Conservation (phyloP, 2,113 vertebrate species). For the Aegotheles bennettii region DNA sequence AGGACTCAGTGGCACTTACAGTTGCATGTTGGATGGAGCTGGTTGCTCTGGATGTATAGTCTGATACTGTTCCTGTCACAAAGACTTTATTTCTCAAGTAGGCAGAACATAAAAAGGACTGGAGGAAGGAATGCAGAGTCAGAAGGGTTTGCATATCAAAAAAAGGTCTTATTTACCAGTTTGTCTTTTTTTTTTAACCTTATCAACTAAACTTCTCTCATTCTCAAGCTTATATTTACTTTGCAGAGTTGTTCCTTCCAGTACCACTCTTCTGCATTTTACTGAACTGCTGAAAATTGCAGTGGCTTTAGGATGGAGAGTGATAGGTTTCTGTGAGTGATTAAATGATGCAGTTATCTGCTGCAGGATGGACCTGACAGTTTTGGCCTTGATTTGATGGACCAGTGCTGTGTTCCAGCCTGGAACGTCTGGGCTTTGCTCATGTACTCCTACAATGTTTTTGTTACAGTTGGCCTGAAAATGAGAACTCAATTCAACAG, state of each 20-base stretch:
- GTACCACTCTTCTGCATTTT: background rate
- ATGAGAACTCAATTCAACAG: constrained; percentile 8
- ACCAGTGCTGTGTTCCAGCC: background rate
- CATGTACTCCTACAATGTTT: background rate
- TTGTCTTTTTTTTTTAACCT: background rate
- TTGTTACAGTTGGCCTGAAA: constrained; percentile 40
- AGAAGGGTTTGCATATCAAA: background rate
- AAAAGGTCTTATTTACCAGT: background rate
- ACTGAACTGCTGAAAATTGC: background rate
- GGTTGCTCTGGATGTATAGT: background rate
- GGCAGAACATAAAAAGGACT: background rate
- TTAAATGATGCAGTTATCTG: background rate
- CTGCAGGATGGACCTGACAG: background rate
- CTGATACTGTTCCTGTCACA: background rate
- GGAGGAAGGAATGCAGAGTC: background rate
- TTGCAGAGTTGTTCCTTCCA: background rate
- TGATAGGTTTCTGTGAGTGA: background rate
- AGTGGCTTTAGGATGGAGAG: background rate
- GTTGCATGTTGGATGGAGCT: accelerated
- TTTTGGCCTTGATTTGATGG: background rate
- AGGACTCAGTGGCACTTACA: background rate
- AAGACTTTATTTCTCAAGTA: background rate
- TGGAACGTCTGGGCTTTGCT: constrained; percentile 27
- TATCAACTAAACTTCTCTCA: background rate
- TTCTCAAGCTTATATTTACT: background rate